Base-by-base conservation (phyloP, 2,797 vertebrate genomes). In the Scolopax bukidnonensis region DNA sequence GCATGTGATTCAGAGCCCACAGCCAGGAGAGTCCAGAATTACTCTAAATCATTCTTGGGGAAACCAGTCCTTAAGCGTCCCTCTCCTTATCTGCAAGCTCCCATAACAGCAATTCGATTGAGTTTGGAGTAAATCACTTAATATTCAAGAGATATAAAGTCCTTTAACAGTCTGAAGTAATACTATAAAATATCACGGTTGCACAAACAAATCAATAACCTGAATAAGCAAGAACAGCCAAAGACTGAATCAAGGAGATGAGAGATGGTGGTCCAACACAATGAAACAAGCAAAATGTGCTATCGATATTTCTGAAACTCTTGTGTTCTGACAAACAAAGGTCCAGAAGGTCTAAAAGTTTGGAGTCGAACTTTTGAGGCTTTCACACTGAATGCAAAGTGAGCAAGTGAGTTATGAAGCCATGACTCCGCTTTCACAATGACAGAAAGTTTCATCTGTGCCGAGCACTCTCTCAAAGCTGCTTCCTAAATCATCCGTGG, bases 151-250 rank as follows among this genome's bases (percentile, higher is more conserved):
- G 79, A 59, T 59, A 83, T 24, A 53, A 92, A 92, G 61, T 61
- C 61, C 47, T 76, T 82, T 91, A 86, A 81, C 8, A 63, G 65
- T 16, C 63, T 73, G 87, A 91, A 81, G 79, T 33, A 86, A 85
- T 88, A 73, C 77, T 53, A 68, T 89, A 91, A 93, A 94, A 88
- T 43, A 92, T 11, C 74, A 81, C 0, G 4, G 51, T 38, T 91
- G 69, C 36, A 61, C 59, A 92, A 96, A 84, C 70, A 89, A 90
- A 92, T 94, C 81, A 73, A 82, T 92, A 82, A 63, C 8, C n/a
- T 32, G 63, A 76, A 54, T 30, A 67, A 63, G 74, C 86, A 82
- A 90, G 77, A 76, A 38, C 24, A 76, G 81, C 56, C 84, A 89
- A 87, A 73, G 50, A 87, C 63, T 45, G 77, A 82, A 82, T 4